These are phyloP conservation scores for Orbicella faveolata DNA, from an alignment of 64 coral and sea anemone genomes.

Conservation along the genomic window DNA sequence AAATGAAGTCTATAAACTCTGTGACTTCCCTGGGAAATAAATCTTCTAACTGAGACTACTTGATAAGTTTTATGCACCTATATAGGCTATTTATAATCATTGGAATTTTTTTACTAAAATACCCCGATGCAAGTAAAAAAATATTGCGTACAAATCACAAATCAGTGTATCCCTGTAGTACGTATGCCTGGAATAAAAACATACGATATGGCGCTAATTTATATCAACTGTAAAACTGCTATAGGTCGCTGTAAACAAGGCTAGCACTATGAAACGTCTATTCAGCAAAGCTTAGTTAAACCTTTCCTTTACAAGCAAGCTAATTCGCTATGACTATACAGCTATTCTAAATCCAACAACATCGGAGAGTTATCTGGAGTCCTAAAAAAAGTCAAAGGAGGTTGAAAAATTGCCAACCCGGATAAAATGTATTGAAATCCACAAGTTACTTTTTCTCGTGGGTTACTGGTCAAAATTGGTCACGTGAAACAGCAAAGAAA, in stretches of 20 bases:
- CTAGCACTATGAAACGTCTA: neutral
- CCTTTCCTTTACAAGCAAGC: neutral
- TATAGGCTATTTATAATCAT: neutral
- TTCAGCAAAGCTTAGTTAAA: neutral
- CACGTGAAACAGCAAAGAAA: no score
- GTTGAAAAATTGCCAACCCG: no score
- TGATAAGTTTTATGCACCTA: neutral
- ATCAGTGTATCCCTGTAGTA: neutral
- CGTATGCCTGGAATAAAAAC: neutral
- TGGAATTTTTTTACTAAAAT: slow-evolving; percentile 36
- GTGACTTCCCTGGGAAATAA: neutral
- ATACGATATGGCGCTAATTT: neutral
- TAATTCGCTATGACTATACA: neutral
- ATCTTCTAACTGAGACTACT: neutral
- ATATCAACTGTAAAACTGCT: neutral
- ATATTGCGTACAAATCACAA: slow-evolving; percentile 32
- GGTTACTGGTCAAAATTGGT: no score
- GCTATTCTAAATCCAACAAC: neutral
- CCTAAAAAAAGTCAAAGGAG: no score
- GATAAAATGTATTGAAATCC: neutral
- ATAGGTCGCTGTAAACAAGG: neutral
- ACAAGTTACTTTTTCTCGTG: neutral
- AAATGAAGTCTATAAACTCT: neutral
- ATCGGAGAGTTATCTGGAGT: neutral
- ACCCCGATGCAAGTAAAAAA: slow-evolving; percentile 29